A percentile compares a stretch with the other conserved stretches of the same genome.
Evolutionary conservation across 2,888 invertebrate species (phyloP).

Genomic region (Balanococcus diminutus): DNA sequence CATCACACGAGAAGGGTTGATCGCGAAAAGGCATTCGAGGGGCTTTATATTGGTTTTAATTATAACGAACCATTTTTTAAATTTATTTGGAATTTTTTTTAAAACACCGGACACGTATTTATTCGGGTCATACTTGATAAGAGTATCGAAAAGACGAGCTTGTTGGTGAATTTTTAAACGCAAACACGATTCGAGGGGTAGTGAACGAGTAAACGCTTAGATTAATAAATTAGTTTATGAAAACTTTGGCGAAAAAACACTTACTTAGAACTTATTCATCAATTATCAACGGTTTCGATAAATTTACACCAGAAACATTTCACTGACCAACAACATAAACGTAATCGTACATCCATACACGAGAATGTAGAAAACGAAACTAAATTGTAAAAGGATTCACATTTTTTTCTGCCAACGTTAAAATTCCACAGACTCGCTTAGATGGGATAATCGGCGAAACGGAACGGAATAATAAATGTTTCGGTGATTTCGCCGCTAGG

Average conservation of each 20-base stretch:
- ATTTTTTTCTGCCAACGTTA: not conserved
- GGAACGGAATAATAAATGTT: not conserved
- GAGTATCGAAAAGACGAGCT: not conserved
- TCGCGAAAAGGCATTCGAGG: not conserved
- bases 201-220: not conserved
- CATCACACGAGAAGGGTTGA: not conserved
- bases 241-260: not conserved
- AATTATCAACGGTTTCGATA: constrained; percentile 26
- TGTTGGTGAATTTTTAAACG: not conserved
- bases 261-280: constrained; percentile 26
- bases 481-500: not conserved
- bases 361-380: not conserved
- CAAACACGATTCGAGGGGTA: not conserved
- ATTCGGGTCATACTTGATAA: constrained; percentile 38
- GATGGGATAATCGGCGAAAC: not conserved
- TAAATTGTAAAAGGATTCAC: not conserved
- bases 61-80: too few relatives aligned
- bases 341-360: not conserved
- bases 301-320: constrained; percentile 15
- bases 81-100: not conserved
- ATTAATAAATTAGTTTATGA: not conserved
- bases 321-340: not conserved
- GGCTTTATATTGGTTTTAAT: too few relatives aligned
- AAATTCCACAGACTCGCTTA: not conserved
- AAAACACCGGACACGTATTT: not conserved